Base-by-base conservation (phyloP, 2,113 vertebrate genomes). In the Macrotis lagotis region DNA sequence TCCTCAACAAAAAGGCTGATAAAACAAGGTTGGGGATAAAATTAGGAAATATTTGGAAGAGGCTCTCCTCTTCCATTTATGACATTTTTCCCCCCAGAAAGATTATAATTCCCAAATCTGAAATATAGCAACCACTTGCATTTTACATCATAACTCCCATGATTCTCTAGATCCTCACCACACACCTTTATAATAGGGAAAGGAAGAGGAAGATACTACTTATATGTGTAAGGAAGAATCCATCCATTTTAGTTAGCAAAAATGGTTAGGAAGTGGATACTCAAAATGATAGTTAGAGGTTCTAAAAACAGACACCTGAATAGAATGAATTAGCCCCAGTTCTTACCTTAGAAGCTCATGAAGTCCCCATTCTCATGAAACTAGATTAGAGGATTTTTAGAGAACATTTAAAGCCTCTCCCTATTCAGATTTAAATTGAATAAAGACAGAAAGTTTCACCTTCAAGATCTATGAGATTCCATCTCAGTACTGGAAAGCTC, bases 401-500 rank as follows among this genome's bases (percentile, higher is more conserved):
- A 59, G 1, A 1, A 12, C n/a, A 83, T 83, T 83, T 83, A 83
- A 44, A 83, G 16, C 66, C n/a, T 10, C 1, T 44, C n/a, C n/a
- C 19, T 7, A 66, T 31, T 83, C 66, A 44, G 7, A 44, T 83
- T 83, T 83, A 83, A 83, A 83, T 19, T 44, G 5, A 83, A 44
- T 83, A 83, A 83, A 44, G 16, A 16, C 66, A 83, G 19, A 83
- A 83, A 83, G 66, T 83, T 44, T 83, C n/a, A 44, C 66, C 19
- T 83, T 83, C 16, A 49, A 50, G 26, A 31, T 90, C 25, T 50
- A 83, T 83, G 19, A 44, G 16, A 83, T 8, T 83, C n/a, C 26
- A 19, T 44, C n/a, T 66, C 6, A 24, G 26, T 22, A 88, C 48
- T 52, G 92, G 94, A 96, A 94, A 94, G n/a, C 53, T 89, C 88